A percentile compares a stretch with the other conserved stretches of the same genome.
phyloP scores from a whole-genome alignment of 2,888 invertebrate genomes.

The Baccha elongata region DNA sequence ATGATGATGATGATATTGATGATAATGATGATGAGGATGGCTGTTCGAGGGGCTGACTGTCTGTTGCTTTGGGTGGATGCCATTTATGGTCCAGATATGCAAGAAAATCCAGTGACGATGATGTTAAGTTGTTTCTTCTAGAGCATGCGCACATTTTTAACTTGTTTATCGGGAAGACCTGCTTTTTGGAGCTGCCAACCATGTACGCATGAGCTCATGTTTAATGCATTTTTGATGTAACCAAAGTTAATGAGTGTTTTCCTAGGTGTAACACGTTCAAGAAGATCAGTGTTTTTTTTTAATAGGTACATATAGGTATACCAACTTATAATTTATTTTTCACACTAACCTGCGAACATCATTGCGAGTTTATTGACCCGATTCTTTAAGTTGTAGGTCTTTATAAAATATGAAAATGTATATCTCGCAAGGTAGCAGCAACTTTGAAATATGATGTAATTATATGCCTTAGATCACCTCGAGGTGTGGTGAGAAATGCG shows the following conservation, averaged over 20 bases:
- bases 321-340: constrained; percentile 20
- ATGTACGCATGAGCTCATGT: constrained; percentile 42
- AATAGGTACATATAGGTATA: background rate
- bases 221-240: constrained; percentile 63
- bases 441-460: constrained; percentile 30
- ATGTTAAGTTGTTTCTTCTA: constrained; percentile 15
- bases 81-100: constrained; percentile 65
- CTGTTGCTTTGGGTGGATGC: constrained; percentile 33
- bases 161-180: constrained; percentile 38
- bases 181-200: constrained; percentile 18
- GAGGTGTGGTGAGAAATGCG: constrained; percentile 22
- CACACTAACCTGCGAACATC: constrained; percentile 26
- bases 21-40: background rate
- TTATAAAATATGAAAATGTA: background rate
- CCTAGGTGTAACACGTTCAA: constrained; percentile 25
- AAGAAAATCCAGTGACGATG: constrained; percentile 39
- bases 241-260: constrained; percentile 55
- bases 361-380: constrained; percentile 28
- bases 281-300: constrained; percentile 4
- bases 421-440: background rate
- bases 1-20: constrained; percentile 3
- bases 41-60: constrained; percentile 30
- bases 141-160: constrained; percentile 19
- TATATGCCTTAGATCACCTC: constrained; percentile 25
- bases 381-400: background rate